A percentile compares a stretch with the other conserved stretches of the same genome.
Evolutionary conservation across 2,797 vertebrate genomes (phyloP).

Genomic region (Myoxocephalus aenaeus): DNA sequence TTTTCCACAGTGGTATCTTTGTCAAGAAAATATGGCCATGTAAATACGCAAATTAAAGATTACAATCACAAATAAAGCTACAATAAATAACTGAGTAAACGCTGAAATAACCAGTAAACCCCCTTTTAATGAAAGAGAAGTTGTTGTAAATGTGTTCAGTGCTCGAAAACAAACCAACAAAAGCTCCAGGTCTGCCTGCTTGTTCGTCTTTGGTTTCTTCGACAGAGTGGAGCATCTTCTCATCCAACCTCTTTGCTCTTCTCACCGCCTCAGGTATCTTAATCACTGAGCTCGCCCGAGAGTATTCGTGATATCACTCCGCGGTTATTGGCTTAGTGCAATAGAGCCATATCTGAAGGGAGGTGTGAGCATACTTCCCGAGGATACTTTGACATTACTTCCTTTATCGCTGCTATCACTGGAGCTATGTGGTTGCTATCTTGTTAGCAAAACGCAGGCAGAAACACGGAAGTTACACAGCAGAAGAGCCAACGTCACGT

Average conservation of each 20-base stretch:
- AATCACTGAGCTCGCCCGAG: background rate
- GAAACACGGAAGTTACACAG: background rate
- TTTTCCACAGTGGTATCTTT: no score
- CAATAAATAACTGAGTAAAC: background rate
- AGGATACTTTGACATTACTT: fast-evolving
- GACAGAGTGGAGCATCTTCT: constrained; percentile 39
- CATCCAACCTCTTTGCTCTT: fast-evolving
- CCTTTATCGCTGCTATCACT: fast-evolving
- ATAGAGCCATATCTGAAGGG: constrained; percentile 20
- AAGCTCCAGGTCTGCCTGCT: background rate
- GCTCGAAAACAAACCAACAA: background rate
- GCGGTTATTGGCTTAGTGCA: background rate
- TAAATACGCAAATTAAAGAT: background rate
- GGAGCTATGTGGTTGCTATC: background rate
- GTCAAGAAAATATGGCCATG: no score
- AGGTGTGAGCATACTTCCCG: fast-evolving
- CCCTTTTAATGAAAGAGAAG: no score
- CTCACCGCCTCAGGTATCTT: background rate
- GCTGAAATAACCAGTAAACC: background rate
- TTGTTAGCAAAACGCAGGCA: background rate
- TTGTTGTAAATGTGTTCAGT: no score
- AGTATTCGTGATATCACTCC: fast-evolving
- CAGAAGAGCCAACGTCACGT: background rate
- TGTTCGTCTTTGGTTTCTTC: constrained; percentile 5
- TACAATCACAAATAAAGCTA: background rate